A percentile compares a stretch with the other conserved stretches of the same genome.
Conservation (phyloP, 1,140 invertebrate species). For the Drosophila tani region DNA sequence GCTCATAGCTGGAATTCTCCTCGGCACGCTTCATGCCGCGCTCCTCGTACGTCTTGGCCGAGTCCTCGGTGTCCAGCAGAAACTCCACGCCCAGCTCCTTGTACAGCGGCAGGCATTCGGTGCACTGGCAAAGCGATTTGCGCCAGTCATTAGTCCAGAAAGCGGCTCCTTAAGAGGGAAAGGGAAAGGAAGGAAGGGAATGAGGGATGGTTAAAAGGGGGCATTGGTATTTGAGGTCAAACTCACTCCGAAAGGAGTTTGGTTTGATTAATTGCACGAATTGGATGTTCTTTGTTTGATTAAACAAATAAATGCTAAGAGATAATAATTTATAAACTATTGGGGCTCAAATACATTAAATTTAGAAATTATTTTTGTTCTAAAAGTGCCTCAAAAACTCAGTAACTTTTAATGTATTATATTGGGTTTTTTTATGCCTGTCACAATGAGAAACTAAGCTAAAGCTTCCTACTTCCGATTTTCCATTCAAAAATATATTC, state of each 20-base stretch:
- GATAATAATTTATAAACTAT: no score
- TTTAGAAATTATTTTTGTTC: neutral
- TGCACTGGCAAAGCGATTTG: conserved; percentile 89
- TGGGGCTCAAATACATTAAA: no score
- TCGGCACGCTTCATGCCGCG: conserved; percentile 88
- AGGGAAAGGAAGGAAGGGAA: neutral
- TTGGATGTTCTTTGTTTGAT: neutral
- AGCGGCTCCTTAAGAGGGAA: conserved; percentile 71
- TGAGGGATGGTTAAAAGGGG: neutral
- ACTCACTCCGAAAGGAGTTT: neutral
- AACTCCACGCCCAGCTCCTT: conserved; percentile 89
- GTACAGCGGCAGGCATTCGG: conserved; percentile 89
- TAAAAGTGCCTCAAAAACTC: neutral
- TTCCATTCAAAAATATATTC: conserved; percentile 16
- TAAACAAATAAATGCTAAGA: neutral
- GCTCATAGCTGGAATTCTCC: conserved; percentile 89
- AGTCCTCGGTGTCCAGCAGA: conserved; percentile 93
- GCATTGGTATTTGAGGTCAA: conserved; percentile 2
- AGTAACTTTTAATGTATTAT: no score
- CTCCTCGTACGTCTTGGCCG: conserved; percentile 94
- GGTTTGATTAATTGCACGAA: conserved; percentile 5
- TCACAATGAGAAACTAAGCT: no score
- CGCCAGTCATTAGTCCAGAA: conserved; percentile 92
- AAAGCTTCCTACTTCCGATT: conserved; percentile 2
- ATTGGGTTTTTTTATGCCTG: no score